Percentiles rank a stretch among this genome's conserved stretches.
Conservation (phyloP, 2,113 vertebrate genomes). For the Cairina moschata region DNA sequence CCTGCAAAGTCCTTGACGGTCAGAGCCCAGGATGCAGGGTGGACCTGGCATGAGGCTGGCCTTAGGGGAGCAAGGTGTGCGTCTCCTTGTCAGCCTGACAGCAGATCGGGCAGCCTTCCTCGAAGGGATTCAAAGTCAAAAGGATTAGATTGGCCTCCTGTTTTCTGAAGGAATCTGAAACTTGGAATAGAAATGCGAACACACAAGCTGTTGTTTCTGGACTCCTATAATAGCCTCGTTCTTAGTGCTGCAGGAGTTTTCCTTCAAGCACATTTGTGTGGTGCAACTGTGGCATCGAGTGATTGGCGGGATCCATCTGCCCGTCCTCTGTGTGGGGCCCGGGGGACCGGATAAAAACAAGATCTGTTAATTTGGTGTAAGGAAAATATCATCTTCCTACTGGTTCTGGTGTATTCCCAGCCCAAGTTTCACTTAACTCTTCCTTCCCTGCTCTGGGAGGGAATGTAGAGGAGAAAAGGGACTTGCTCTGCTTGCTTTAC, state of each 20-base stretch:
- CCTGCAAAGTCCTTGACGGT: background rate
- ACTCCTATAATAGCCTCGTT: background rate
- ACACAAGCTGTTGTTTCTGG: slow-evolving; percentile 55
- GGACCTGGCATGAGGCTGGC: background rate
- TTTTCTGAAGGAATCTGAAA: slow-evolving; percentile 5
- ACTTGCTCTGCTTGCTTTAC: background rate
- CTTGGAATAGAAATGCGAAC: slow-evolving; percentile 26
- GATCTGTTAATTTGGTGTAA: background rate
- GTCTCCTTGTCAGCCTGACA: background rate
- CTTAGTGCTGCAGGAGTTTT: slow-evolving; percentile 7
- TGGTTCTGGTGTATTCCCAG: background rate
- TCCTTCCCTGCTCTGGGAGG: accelerated
- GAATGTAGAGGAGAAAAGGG: background rate
- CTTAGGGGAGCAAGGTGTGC: background rate
- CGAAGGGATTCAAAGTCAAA: background rate
- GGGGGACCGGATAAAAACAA: background rate
- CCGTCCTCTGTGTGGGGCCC: background rate
- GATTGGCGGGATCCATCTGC: slow-evolving; percentile 35
- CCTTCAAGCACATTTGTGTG: slow-evolving; percentile 23
- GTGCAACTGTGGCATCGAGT: background rate
- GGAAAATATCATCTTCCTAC: background rate
- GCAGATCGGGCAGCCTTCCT: background rate
- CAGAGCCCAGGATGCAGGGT: background rate
- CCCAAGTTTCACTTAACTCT: background rate
- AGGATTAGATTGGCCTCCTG: slow-evolving; percentile 6